These are phyloP conservation scores for Agrenia bidenticulata DNA, from an alignment of 2,888 invertebrate genomes.

Conservation along the genomic window DNA sequence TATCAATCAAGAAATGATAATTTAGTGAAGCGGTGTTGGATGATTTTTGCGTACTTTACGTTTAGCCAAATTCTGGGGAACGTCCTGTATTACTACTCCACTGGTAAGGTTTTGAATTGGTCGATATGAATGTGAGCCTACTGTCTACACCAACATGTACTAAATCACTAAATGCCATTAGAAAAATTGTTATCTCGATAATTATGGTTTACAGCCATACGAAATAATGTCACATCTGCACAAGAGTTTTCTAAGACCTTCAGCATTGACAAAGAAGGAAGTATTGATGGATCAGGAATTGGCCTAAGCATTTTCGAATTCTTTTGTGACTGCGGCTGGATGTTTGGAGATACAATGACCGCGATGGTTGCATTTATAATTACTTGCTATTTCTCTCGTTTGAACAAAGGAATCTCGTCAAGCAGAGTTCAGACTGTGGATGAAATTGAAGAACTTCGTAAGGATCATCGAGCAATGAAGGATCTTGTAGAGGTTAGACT, in stretches of 20 bases:
- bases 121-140: too few relatives aligned
- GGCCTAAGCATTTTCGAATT: constrained; percentile 25
- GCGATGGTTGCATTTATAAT: constrained; percentile 28
- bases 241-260: background rate
- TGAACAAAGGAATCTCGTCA: constrained; percentile 27
- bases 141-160: too few relatives aligned
- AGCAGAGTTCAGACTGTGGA: constrained; percentile 12
- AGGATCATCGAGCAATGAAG: constrained; percentile 32
- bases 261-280: background rate
- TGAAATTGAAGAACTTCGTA: constrained; percentile 32
- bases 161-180: too few relatives aligned
- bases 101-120: constrained; percentile 22
- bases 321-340: constrained; percentile 43
- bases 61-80: constrained; percentile 25
- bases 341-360: constrained; percentile 36
- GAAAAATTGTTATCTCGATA: too few relatives aligned
- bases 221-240: background rate
- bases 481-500: constrained; percentile 35
- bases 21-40: constrained; percentile 26
- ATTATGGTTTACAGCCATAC: background rate
- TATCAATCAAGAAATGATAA: constrained; percentile 26
- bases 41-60: constrained; percentile 24
- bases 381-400: constrained; percentile 27
- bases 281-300: constrained; percentile 14
- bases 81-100: constrained; percentile 27